phyloP scores from a whole-genome alignment of 2,113 vertebrate species.

The Brachyhypopomus gauderio region DNA sequence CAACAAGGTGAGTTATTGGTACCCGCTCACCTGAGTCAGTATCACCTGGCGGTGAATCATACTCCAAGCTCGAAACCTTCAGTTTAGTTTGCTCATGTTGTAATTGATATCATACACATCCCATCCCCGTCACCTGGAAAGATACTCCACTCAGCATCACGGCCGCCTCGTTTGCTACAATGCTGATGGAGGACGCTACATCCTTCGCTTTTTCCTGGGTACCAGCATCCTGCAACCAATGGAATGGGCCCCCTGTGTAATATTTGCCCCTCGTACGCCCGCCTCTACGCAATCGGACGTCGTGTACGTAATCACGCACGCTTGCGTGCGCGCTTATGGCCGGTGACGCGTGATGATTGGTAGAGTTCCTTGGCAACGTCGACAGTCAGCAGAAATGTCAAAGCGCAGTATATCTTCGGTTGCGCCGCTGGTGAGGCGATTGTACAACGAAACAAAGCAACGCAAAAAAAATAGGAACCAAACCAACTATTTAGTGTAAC shows the following conservation, averaged over 20 bases:
- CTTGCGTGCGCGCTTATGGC: too few species aligned
- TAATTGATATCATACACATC: constrained; percentile 18
- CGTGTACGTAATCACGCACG: constrained; percentile 23
- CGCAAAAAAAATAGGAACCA: too few species aligned
- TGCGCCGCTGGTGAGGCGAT: too few species aligned
- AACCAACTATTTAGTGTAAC: too few species aligned
- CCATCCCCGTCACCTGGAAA: constrained; percentile 19
- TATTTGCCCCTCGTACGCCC: constrained; percentile 12
- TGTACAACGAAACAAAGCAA: too few species aligned
- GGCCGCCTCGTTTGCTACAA: constrained; percentile 31
- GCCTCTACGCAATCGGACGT: constrained; percentile 13
- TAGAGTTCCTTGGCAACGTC: background rate
- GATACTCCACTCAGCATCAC: constrained; percentile 22
- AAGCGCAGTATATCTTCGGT: too few species aligned
- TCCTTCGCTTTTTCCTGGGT: constrained; percentile 44
- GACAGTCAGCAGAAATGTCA: background rate
- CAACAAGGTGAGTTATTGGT: background rate
- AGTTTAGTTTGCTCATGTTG: constrained; percentile 35
- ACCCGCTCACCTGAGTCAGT: constrained; percentile 58
- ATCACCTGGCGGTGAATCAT: constrained; percentile 65
- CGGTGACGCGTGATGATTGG: background rate
- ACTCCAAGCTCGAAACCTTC: constrained; percentile 41
- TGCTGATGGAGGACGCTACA: constrained; percentile 42
- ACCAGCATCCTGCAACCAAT: constrained; percentile 57
- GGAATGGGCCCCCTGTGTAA: constrained; percentile 12